Percentiles rank a stretch among this genome's conserved stretches.
phyloP scores from a whole-genome alignment of 2,113 vertebrate genomes.

The Dolichallabes microphthalmus region DNA sequence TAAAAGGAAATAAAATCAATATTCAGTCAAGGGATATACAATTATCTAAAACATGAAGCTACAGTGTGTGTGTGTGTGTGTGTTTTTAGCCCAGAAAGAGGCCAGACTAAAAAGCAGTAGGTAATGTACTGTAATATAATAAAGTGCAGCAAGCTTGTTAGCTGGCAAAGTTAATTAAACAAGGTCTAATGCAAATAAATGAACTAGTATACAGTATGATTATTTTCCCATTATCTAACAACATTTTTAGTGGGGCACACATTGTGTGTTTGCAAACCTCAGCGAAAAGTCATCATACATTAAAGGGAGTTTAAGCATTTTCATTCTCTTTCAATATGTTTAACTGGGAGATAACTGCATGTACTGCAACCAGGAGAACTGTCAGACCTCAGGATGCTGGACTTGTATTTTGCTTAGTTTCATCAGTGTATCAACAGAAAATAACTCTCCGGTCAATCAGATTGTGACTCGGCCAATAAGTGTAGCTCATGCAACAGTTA shows the following conservation, averaged over 20 bases:
- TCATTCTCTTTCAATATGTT: not conserved
- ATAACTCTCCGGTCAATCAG: not conserved
- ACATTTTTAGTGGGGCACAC: not conserved
- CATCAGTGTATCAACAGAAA: not conserved
- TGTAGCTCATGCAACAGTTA: not conserved
- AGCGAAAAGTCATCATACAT: not conserved
- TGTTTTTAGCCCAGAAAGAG: not conserved
- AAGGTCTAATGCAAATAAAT: not conserved
- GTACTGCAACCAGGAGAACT: not conserved
- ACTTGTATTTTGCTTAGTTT: not conserved
- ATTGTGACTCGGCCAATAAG: not conserved
- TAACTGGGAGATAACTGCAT: not conserved
- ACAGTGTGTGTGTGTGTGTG: not conserved
- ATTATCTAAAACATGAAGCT: not conserved
- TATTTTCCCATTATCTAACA: not conserved
- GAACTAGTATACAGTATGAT: not conserved
- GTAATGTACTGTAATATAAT: not conserved
- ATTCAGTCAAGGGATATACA: not conserved
- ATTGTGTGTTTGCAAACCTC: not conserved
- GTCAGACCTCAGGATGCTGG: not conserved
- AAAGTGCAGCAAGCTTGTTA: not conserved
- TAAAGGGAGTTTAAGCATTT: not conserved
- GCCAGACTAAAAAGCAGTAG: not conserved
- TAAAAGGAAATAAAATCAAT: not conserved
- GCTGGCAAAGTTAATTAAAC: not conserved